phyloP scores from a whole-genome alignment of 1,140 invertebrate genomes.

The Colletes latitarsis region DNA sequence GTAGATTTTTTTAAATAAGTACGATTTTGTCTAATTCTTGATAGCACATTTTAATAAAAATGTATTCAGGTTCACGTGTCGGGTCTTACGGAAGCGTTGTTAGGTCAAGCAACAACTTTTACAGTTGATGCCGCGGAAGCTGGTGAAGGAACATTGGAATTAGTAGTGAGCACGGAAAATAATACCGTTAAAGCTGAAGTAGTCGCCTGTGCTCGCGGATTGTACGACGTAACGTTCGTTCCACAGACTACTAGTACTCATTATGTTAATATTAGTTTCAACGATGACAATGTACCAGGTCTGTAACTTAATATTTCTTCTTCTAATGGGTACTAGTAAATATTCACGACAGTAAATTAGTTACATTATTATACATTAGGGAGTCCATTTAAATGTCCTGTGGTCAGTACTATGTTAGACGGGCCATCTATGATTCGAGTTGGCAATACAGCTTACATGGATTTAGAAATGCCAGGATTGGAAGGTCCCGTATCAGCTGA shows the following conservation, averaged over 20 bases:
- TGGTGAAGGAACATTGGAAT: constrained; percentile 96
- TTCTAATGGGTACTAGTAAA: not conserved
- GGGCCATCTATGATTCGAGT: constrained; percentile 80
- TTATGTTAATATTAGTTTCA: constrained; percentile 98
- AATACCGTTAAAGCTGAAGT: constrained; percentile 94
- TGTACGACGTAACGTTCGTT: constrained; percentile 98
- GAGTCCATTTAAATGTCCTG: constrained; percentile 91
- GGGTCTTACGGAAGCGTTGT: constrained; percentile 78
- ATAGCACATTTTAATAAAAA: not conserved
- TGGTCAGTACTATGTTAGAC: constrained; percentile 79
- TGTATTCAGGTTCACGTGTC: constrained; percentile 75
- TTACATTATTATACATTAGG: constrained; percentile 80
- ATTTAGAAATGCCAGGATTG: constrained; percentile 79
- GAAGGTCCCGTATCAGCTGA: constrained; percentile 76
- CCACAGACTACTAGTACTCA: constrained; percentile 94
- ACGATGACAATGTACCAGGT: constrained; percentile 94
- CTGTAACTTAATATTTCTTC: not conserved
- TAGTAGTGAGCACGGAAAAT: constrained; percentile 95
- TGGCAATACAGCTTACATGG: constrained; percentile 82
- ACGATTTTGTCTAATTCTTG: too few relatives aligned
- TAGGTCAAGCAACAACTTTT: constrained; percentile 93
- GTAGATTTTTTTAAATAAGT: constrained; percentile 80
- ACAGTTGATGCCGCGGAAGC: constrained; percentile 97
- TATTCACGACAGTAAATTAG: constrained; percentile 13
- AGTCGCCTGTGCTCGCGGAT: constrained; percentile 92